These are phyloP conservation scores for Temnothorax longispinosus DNA, from an alignment of 1,140 invertebrate genomes.

Conservation along the genomic window DNA sequence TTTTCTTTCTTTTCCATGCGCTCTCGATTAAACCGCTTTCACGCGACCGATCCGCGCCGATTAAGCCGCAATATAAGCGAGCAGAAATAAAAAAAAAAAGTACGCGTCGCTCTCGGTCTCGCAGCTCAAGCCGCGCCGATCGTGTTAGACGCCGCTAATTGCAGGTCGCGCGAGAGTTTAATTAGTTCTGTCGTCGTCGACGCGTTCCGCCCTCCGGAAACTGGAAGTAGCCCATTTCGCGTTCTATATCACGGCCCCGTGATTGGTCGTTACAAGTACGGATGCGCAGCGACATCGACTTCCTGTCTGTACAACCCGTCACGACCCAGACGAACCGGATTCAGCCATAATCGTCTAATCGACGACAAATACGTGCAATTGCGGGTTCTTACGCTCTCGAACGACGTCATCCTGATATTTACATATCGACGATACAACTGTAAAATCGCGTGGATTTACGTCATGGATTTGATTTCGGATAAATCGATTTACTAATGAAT, in stretches of 20 bases:
- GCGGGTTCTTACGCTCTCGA: slow-evolving; percentile 11
- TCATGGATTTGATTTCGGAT: background rate
- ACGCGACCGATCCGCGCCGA: slow-evolving; percentile 25
- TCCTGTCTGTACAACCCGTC: slow-evolving; percentile 64
- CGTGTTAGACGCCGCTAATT: slow-evolving; percentile 40
- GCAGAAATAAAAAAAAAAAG: background rate
- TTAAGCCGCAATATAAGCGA: background rate
- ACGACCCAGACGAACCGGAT: slow-evolving; percentile 44
- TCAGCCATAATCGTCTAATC: slow-evolving; percentile 49
- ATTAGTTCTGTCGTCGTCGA: slow-evolving; percentile 63
- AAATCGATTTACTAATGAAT: background rate
- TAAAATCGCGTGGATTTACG: background rate
- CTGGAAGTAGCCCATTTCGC: slow-evolving; percentile 62
- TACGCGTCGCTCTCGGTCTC: background rate
- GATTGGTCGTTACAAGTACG: slow-evolving; percentile 74
- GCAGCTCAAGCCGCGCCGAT: background rate
- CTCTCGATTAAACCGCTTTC: background rate
- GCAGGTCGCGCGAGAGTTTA: slow-evolving; percentile 63
- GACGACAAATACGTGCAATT: slow-evolving; percentile 41
- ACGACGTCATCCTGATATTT: background rate
- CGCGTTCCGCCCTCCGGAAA: slow-evolving; percentile 54
- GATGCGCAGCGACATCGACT: slow-evolving; percentile 72
- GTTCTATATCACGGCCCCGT: slow-evolving; percentile 58
- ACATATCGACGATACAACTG: background rate
- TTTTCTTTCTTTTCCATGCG: background rate